Evolutionary conservation across 2,113 vertebrate species (phyloP).

Genomic region (Microtus ochrogaster): DNA sequence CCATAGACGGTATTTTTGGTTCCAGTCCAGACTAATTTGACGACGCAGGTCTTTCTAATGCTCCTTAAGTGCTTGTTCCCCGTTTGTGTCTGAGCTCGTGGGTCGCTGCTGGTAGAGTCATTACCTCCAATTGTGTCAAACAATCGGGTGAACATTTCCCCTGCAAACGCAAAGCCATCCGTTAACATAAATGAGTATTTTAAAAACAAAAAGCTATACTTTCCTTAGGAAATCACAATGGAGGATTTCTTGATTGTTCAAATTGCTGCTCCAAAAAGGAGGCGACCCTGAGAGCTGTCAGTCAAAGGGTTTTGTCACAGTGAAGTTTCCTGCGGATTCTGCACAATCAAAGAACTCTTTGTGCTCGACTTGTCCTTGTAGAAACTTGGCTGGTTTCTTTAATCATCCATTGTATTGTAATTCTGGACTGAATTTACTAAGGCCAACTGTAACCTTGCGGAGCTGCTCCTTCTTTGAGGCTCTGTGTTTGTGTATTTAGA

Average conservation of each 20-base stretch:
- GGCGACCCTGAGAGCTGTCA: background rate
- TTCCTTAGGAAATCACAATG: slow-evolving; percentile 53
- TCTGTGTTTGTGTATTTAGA: slow-evolving; percentile 34
- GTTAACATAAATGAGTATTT: slow-evolving; percentile 20
- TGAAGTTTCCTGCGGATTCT: slow-evolving; percentile 43
- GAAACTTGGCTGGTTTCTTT: slow-evolving; percentile 52
- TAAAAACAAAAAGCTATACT: slow-evolving; percentile 28
- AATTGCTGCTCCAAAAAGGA: background rate
- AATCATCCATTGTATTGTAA: slow-evolving; percentile 4
- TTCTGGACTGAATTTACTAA: slow-evolving; percentile 21
- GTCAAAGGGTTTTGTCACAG: slow-evolving; percentile 11
- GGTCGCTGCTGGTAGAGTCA: background rate
- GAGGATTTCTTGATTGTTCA: slow-evolving; percentile 43
- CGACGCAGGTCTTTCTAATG: background rate
- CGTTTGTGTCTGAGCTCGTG: slow-evolving; percentile 44
- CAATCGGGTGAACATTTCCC: fast-evolving
- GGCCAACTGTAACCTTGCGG: background rate
- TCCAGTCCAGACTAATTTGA: slow-evolving; percentile 5
- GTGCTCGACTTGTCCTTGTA: background rate
- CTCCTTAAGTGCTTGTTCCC: slow-evolving; percentile 10
- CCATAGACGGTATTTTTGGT: slow-evolving; percentile 26
- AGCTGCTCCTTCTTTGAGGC: slow-evolving; percentile 3
- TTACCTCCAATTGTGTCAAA: background rate
- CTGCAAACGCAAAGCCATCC: slow-evolving; percentile 23
- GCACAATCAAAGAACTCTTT: slow-evolving; percentile 32